Percentiles rank a stretch among this genome's conserved stretches.
Conservation (phyloP, 2,888 invertebrate species). For the Tinea trinotella region DNA sequence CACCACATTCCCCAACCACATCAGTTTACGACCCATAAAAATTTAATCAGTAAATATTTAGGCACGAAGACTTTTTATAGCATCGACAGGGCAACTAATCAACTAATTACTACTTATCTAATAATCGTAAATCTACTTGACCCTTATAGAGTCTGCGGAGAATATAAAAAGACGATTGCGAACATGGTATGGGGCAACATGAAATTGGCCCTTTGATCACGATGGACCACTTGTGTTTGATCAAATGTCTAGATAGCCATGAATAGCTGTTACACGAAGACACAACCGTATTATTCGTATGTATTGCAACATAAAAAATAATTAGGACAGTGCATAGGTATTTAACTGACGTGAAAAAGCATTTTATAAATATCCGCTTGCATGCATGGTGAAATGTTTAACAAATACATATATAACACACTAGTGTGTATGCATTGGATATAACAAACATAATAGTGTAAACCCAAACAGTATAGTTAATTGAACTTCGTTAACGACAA, state of each 20-base stretch:
- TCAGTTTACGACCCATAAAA: conserved; percentile 6
- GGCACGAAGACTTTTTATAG: neutral
- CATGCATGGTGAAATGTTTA: no score
- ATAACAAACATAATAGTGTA: no score
- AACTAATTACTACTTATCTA: conserved; percentile 5
- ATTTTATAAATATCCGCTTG: no score
- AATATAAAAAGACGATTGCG: neutral
- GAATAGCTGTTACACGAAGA: conserved; percentile 5
- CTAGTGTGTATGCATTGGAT: no score
- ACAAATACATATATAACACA: no score
- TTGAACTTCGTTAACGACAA: no score
- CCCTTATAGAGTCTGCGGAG: neutral
- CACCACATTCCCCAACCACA: neutral
- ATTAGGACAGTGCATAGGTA: no score
- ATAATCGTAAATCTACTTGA: neutral
- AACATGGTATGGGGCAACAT: conserved; percentile 4
- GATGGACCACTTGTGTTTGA: conserved; percentile 5
- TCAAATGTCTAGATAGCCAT: conserved; percentile 6
- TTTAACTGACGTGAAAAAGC: no score
- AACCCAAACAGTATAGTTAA: no score
- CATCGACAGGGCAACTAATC: neutral
- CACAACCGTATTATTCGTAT: no score
- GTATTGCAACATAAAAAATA: no score
- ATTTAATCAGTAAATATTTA: conserved; percentile 4
- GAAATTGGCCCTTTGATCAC: conserved; percentile 12